A percentile compares a stretch with the other conserved stretches of the same genome.
phyloP scores from a whole-genome alignment of 2,797 vertebrate genomes.

The Pogoniulus pusillus region DNA sequence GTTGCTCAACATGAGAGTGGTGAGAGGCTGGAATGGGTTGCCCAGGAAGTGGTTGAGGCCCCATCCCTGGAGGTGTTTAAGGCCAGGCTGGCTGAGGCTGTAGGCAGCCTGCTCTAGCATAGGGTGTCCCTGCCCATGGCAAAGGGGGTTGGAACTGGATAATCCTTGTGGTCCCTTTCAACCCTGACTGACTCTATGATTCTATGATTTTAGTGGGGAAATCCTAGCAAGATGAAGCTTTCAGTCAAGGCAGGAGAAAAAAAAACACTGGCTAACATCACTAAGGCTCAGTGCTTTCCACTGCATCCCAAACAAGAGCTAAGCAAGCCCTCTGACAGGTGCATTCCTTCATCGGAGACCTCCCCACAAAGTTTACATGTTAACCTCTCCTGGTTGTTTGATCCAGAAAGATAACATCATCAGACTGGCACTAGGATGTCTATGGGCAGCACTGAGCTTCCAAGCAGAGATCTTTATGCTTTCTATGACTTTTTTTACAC shows the following conservation, averaged over 20 bases:
- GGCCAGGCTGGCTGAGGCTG: too few species aligned
- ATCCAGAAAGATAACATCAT: neutral
- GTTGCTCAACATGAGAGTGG: too few species aligned
- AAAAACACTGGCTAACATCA: neutral
- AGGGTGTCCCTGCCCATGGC: too few species aligned
- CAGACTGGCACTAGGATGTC: neutral
- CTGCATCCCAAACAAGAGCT: neutral
- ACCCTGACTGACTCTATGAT: too few species aligned
- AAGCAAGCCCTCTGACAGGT: neutral
- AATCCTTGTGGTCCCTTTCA: too few species aligned
- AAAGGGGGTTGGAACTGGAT: too few species aligned
- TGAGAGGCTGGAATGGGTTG: too few species aligned
- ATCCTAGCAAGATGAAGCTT: neutral
- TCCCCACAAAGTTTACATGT: neutral
- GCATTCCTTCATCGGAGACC: neutral
- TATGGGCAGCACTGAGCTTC: neutral
- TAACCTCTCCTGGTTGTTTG: neutral
- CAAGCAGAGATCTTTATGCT: neutral
- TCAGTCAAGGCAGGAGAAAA: neutral
- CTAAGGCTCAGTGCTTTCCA: neutral
- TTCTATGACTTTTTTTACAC: neutral
- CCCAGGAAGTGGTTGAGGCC: too few species aligned
- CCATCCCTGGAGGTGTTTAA: too few species aligned
- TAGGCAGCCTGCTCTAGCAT: too few species aligned
- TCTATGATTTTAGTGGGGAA: slow-evolving; percentile 1